Conservation (phyloP, 1,140 invertebrate genomes). For the Drosophila pruinosa region DNA sequence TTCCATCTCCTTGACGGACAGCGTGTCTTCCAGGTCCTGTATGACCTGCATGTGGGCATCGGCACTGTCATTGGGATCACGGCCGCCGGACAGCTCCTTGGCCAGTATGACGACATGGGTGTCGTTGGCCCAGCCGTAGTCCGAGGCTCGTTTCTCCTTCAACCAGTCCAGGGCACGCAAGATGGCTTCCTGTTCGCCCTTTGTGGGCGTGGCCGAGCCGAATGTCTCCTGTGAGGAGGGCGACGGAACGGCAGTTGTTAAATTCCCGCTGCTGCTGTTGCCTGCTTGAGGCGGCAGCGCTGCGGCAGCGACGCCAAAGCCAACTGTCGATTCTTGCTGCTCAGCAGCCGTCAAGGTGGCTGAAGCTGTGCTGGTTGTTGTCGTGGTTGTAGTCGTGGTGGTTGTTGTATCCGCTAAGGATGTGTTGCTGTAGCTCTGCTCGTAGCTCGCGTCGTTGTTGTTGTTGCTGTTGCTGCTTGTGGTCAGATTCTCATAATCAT, state of each 20-base stretch:
- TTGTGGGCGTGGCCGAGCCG: constrained; percentile 82
- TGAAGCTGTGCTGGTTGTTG: constrained; percentile 2
- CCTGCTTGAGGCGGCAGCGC: constrained; percentile 3
- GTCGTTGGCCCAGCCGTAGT: constrained; percentile 91
- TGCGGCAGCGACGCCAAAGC: neutral
- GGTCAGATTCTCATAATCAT: constrained; percentile 30
- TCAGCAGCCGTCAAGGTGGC: neutral
- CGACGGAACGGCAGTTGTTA: neutral
- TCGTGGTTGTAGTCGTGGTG: constrained; percentile 6
- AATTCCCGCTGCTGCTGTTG: constrained; percentile 12
- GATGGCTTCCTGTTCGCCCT: constrained; percentile 84
- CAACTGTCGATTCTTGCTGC: constrained; percentile 9
- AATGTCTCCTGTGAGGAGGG: constrained; percentile 46
- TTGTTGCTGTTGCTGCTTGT: constrained; percentile 8
- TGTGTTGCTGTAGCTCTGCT: constrained; percentile 34
- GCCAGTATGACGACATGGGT: constrained; percentile 89
- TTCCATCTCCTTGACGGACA: constrained; percentile 92
- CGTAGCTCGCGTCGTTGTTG: constrained; percentile 47
- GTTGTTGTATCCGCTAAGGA: constrained; percentile 4
- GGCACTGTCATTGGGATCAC: constrained; percentile 83
- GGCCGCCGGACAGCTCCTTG: constrained; percentile 83
- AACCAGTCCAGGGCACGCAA: constrained; percentile 87
- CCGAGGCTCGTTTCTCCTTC: constrained; percentile 86
- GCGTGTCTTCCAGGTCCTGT: constrained; percentile 87
- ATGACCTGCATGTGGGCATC: constrained; percentile 75